Base-by-base conservation (phyloP, 2,797 vertebrate species). In the Pangasius larnaudii region DNA sequence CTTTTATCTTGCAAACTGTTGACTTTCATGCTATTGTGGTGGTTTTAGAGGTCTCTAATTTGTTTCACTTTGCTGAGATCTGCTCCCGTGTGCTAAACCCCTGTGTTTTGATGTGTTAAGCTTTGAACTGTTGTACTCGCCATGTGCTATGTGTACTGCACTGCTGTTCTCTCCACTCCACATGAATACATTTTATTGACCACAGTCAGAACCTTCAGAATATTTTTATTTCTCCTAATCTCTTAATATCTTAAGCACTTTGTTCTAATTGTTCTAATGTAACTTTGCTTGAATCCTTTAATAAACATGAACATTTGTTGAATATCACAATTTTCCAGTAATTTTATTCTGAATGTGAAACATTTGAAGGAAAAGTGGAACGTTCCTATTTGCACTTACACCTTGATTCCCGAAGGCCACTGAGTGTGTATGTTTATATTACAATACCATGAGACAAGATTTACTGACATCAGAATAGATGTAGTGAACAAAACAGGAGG, bases 1-100 rank as follows among this genome's bases (percentile, higher is more conserved):
- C 58, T 79, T 80, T 85, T 59, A 80, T 88, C 74, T 71, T 46
- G 18, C 33, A 30, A 65, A 75, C 61, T 58, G 14, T 24, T 77
- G 46, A 56, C 71, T 39, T 77, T 30, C 33, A 49, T 5, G 36
- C n/a, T 65, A 65, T 61, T 83, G 89, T 74, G 63, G 19, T 56
- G 39, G 4, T 46, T 46, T 42, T 19, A 51, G 65, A 67, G 65
- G 36, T 61, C 51, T 87, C 1, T 87, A 39, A 85, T 84, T 85
- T 67, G 30, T 39, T 59, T 89, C 19, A 58, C 27, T 67, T 80
- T 71, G 63, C 49, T 87, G 8, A 61, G 33, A 36, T 86, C 14
- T 56, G 13, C 36, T 72, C 30, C 77, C 22, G 36, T 81, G 33
- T 49, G 14, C 53, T 39, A 9, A 53, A 63, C 49, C 16, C 39